phyloP scores from a whole-genome alignment of 2,113 vertebrate species.

The Macquaria australasica region DNA sequence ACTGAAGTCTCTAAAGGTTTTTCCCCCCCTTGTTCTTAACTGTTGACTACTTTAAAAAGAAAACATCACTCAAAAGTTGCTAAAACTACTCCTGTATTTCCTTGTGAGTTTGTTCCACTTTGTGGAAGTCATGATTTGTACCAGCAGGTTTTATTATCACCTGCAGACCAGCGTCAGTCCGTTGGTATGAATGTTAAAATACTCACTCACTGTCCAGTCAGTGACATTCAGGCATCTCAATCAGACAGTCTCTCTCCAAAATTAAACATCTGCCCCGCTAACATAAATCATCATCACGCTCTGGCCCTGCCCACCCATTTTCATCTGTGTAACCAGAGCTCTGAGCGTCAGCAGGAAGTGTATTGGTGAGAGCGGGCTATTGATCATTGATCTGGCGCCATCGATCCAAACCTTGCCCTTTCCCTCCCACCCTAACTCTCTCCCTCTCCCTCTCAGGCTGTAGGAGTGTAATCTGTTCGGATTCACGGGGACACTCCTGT shows the following conservation, averaged over 20 bases:
- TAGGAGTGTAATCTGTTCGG: conserved; percentile 49
- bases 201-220: conserved; percentile 47
- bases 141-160: not conserved
- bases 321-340: conserved; percentile 79
- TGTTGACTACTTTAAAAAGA: not conserved
- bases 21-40: not conserved
- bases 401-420: conserved; percentile 62
- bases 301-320: conserved; percentile 75
- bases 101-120: conserved; percentile 6
- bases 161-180: conserved; percentile 11
- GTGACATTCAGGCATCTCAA: conserved; percentile 71
- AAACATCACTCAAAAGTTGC: not conserved
- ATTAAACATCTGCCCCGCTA: conserved; percentile 69
- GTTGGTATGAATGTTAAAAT: conserved; percentile 10
- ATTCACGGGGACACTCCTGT: conserved; percentile 54
- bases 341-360: conserved; percentile 78
- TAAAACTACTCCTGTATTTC: not conserved
- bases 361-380: conserved; percentile 77
- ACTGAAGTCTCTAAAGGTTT: not conserved
- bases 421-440: conserved; percentile 38
- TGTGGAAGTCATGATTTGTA: not conserved
- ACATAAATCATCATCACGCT: conserved; percentile 80
- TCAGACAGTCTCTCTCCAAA: conserved; percentile 66
- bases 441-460: conserved; percentile 6
- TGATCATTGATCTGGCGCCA: conserved; percentile 82